A percentile compares a stretch with the other conserved stretches of the same genome.
Evolutionary conservation across 2,888 invertebrate genomes (phyloP).

Genomic region (Chymomyza caudatula): DNA sequence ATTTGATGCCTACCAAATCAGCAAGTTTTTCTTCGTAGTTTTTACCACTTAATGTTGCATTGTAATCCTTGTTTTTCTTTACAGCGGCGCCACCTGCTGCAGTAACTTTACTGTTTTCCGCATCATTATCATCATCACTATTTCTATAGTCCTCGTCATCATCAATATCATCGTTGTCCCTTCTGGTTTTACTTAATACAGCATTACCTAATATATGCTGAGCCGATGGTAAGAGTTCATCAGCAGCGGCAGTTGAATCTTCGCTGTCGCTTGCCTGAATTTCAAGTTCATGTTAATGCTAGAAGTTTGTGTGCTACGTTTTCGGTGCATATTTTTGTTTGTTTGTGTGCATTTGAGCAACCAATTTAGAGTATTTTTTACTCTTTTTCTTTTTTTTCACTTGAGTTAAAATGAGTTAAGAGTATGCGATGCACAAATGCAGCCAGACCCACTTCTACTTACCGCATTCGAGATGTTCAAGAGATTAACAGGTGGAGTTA

Average conservation of each 20-base stretch:
- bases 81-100: not conserved
- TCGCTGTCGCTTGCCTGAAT: conserved; percentile 76
- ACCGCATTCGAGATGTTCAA: conserved; percentile 61
- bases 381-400: conserved; percentile 17
- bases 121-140: conserved; percentile 1
- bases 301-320: conserved; percentile 3
- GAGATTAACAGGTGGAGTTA: conserved; percentile 65
- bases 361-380: conserved; percentile 30
- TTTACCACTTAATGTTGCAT: conserved; percentile 60
- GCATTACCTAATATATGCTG: conserved; percentile 58
- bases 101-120: not conserved
- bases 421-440: conserved; percentile 19
- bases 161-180: conserved; percentile 20
- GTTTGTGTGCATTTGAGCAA: conserved; percentile 29
- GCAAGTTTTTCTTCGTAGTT: conserved; percentile 74
- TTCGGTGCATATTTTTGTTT: conserved; percentile 1
- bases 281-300: conserved; percentile 61
- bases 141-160: conserved; percentile 79
- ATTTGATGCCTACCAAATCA: conserved; percentile 70
- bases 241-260: conserved; percentile 53
- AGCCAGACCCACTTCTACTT: conserved; percentile 48
- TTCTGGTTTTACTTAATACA: conserved; percentile 45
- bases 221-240: conserved; percentile 35
- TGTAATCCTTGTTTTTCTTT: conserved; percentile 15
- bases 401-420: conserved; percentile 2